Conservation (phyloP, 2,113 vertebrate genomes). For the Ciconia maguari region DNA sequence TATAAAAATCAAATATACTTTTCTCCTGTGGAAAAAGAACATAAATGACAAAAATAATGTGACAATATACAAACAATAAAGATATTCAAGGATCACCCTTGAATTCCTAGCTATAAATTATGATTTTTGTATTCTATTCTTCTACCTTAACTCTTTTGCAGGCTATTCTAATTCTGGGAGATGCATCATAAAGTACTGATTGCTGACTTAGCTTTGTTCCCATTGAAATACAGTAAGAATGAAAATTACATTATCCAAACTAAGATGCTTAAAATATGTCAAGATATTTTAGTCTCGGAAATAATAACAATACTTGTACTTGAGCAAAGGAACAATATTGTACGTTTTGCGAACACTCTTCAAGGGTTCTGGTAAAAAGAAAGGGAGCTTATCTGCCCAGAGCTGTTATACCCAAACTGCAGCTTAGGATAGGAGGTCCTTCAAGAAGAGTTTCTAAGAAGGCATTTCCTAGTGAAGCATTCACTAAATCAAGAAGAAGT, state of each 20-base stretch:
- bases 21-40: background rate
- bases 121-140: background rate
- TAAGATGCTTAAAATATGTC: background rate
- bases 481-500: background rate
- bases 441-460: background rate
- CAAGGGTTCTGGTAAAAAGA: background rate
- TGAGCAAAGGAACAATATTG: background rate
- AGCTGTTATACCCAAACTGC: background rate
- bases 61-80: background rate
- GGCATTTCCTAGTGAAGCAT: background rate
- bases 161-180: background rate
- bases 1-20: background rate
- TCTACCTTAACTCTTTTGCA: background rate
- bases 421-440: background rate
- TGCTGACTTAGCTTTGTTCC: background rate
- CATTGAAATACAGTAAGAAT: background rate
- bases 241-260: background rate
- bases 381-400: background rate
- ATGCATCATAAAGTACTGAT: background rate
- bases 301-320: background rate
- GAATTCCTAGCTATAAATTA: background rate
- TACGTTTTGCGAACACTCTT: background rate
- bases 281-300: background rate
- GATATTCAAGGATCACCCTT: background rate
- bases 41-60: background rate